Evolutionary conservation across 2,113 vertebrate species (phyloP), one percentile per base, ranked within the genome.

Genomic region (Xenotilapia caudafasciata): DNA sequence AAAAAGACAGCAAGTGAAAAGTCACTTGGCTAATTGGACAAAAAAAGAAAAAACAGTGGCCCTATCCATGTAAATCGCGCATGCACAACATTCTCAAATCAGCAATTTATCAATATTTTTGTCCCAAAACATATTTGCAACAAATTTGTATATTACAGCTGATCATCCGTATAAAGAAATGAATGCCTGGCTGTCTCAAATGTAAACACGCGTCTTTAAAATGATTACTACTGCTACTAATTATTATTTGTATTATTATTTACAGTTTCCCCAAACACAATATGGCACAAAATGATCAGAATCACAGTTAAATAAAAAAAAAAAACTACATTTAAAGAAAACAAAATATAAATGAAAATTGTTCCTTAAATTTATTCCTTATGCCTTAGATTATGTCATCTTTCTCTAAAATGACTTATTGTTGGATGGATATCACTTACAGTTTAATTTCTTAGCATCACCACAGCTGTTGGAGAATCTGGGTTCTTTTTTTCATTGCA

Each of bases 11-110:
- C 83, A 83, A 90, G 84, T 83, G 35, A 10, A 68, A 86, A 87
- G 82, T 84, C 75, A 45, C 83, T 83, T 49, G 40, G 80, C 81
- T 94, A 94, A 96, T 93, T 94, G 92, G 91, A 92, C 53, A 82
- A 82, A 89, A 82, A 10, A 73, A 17, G 75, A 89, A 81, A 42
- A 17, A 73, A 73, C 40, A 28, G 23, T 47, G 68, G 68, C 23
- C 40, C 6, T 47, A 10, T 75, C 1, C 23, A 10, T 6, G 9
- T 73, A 47, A 26, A 28, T 73, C 14, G 1, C 0, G 6, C 6
- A 68, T 17, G 21, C 9, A 17, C 4, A 26, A 7, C 8, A 17
- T 73, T 45, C 4, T 17, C 40, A 73, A 73, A 73, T 45, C 9
- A 17, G 21, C 6, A 14, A 70, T 15, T 70, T 17, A 28, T 47